Base-by-base conservation (phyloP, 2,888 invertebrate species). In the Lepetodrilus schrolli region DNA sequence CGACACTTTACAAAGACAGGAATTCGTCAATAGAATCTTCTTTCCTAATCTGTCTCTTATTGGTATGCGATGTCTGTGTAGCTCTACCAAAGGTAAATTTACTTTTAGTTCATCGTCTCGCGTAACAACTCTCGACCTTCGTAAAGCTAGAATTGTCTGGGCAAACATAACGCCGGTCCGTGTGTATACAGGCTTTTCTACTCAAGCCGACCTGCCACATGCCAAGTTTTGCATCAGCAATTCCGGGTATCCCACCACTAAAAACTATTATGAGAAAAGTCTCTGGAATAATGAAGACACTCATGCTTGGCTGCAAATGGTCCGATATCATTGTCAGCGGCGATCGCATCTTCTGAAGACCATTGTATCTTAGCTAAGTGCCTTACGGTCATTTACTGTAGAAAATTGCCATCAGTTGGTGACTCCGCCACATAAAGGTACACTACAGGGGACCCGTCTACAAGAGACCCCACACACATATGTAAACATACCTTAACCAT, bases 381-480 rank as follows among this genome's bases (percentile, higher is more conserved):
- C 58, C 58, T 58, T 30, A 58, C 58, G 30, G 30, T 30, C 58
- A 58, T 58, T 58, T 30, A 58, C 26, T 26, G 58, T 48, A 30
- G 58, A 47, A 43, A 68, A 68, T 47, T 47, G 17, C 47, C 47
- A 68, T 17, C 43, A 23, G 10, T 43, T 21, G 47, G 8, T 68
- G 68, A 68, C 23, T 68, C 47, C 23, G n/a, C 26, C n/a, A 43
- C 17, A 68, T 68, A 68, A 68, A 68, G 47, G 68, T 47, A 43
- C 47, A n/a, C 43, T 43, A 23, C 38, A 68, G 68, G 43, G 30
- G 43, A 21, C 23, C 38, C 43, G 47, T 47, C 47, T 47, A 47
- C 47, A 21, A 10, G 5, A 43, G 68, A 47, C 68, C 68, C 43
- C 68, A 68, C 68, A 21, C 58, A 26, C 26, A 47, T 58, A 30